These are phyloP conservation scores for Megaustenia siamemsis DNA, from an alignment of 2,888 invertebrate genomes.

Conservation along the genomic window DNA sequence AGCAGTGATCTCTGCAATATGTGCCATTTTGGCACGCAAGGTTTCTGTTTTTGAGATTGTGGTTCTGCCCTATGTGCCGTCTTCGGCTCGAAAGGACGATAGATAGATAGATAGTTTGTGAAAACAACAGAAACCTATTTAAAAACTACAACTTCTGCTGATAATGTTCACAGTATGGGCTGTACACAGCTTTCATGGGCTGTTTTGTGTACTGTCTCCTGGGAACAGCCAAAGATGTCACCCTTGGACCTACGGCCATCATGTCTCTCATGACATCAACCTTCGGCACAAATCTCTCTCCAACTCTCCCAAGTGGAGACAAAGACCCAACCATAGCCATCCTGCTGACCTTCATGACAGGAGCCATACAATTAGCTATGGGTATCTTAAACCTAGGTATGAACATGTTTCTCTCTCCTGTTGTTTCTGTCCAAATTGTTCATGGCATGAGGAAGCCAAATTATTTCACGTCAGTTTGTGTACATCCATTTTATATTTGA, in stretches of 20 bases:
- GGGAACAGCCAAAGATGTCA: constrained; percentile 95
- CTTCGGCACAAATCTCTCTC: constrained; percentile 60
- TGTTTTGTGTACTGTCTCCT: constrained; percentile 93
- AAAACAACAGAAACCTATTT: too few relatives aligned
- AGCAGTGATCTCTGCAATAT: too few relatives aligned
- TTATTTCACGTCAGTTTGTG: too few relatives aligned
- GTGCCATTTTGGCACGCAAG: too few relatives aligned
- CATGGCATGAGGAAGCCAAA: too few relatives aligned
- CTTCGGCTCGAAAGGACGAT: too few relatives aligned
- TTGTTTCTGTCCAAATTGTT: background rate
- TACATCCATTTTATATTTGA: too few relatives aligned
- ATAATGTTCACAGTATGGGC: constrained; percentile 87
- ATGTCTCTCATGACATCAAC: constrained; percentile 89
- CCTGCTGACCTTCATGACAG: constrained; percentile 76
- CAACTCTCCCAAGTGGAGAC: constrained; percentile 58
- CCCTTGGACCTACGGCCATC: constrained; percentile 96
- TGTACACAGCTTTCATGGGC: constrained; percentile 95
- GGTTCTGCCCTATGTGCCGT: too few relatives aligned
- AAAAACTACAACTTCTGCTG: too few relatives aligned
- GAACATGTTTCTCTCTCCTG: background rate
- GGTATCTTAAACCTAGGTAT: constrained; percentile 78
- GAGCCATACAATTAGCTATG: constrained; percentile 77
- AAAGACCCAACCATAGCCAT: constrained; percentile 76
- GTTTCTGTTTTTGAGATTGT: too few relatives aligned
- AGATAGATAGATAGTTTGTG: too few relatives aligned